Evolutionary conservation across 2,797 vertebrate species (phyloP).

Genomic region (Ctenopoma kingsleyae): DNA sequence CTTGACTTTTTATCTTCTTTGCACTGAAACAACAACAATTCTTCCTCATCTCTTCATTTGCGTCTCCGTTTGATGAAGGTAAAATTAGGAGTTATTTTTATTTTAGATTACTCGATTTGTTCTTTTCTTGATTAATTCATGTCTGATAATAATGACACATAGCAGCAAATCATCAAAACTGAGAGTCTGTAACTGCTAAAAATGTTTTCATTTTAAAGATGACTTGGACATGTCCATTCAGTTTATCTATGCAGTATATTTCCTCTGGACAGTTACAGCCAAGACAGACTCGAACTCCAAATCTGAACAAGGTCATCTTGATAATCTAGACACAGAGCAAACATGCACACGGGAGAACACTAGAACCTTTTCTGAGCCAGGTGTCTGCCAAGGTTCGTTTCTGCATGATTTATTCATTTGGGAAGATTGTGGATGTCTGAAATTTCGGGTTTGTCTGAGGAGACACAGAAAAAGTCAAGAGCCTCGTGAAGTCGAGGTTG

Average conservation of each 20-base stretch:
- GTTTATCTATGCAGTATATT: neutral
- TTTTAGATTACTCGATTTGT: too few relatives aligned
- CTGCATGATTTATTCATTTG: slow-evolving; percentile 75
- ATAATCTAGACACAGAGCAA: slow-evolving; percentile 37
- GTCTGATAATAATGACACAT: neutral
- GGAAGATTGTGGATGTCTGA: slow-evolving; percentile 40
- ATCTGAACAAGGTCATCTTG: slow-evolving; percentile 55
- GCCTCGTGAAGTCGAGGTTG: slow-evolving; percentile 46
- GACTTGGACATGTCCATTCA: neutral
- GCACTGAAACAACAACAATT: neutral
- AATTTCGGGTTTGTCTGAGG: slow-evolving; percentile 47
- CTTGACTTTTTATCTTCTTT: neutral
- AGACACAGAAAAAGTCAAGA: slow-evolving; percentile 47
- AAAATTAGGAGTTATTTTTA: too few relatives aligned
- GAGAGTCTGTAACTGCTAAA: neutral
- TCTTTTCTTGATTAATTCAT: too few relatives aligned
- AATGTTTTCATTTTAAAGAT: too few relatives aligned
- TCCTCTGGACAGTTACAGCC: neutral
- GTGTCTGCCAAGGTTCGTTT: slow-evolving; percentile 48
- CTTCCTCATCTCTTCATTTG: neutral
- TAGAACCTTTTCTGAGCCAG: slow-evolving; percentile 23
- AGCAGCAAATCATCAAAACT: neutral
- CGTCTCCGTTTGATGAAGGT: neutral
- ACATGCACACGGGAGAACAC: slow-evolving; percentile 33
- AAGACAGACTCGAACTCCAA: slow-evolving; percentile 12